Base-by-base conservation (phyloP, 2,888 invertebrate species). In the Diplolepis rosae region DNA sequence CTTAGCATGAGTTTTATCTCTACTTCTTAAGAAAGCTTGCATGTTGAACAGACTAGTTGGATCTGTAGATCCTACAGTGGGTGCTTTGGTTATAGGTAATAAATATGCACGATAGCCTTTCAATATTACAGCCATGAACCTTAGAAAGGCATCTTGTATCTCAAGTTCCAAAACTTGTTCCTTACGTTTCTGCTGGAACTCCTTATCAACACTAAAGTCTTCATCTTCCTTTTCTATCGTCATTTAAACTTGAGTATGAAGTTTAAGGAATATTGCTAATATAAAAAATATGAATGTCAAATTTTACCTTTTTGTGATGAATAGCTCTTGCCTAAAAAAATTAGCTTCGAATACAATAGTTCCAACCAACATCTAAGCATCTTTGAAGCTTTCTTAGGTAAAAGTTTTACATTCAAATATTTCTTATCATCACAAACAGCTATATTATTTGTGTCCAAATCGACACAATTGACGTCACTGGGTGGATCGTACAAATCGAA, bases 401-500 rank as follows among this genome's bases (percentile, higher is more conserved):
- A 89, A 70, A 97, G 85, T 90, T 97, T 97, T 1, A 93, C 90
- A 69, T 92, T 94, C 82, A 97, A 91, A 86, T 94, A 93, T 80
- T 94, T 93, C 87, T 96, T 97, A 70, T 96, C 94, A 85, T 98
- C 98, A 85, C 97, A 96, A 77, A 96, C 93, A 75, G 96, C 97
- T 75, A 99, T 97, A 82, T 96, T 97, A 87, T 97, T 97, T 0
- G 99, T 99, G 87, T 99, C 99, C 85, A 99, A 92, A 91, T 99
- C 99, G 65, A 99, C 95, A 89, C 98, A 99, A 65, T 96, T 98
- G 7, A 99, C 98, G 90, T 99, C 99, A 15, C 94, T 91, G 30
- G 99, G 99, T 30, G 98, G 98, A 87, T 98, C 97, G 87, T 97
- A 98, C 39, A 98, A 90, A 89, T 99, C 99, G 88, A 99, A 99